Conservation (phyloP, 2,888 invertebrate species). For the Pyrgus malvae region DNA sequence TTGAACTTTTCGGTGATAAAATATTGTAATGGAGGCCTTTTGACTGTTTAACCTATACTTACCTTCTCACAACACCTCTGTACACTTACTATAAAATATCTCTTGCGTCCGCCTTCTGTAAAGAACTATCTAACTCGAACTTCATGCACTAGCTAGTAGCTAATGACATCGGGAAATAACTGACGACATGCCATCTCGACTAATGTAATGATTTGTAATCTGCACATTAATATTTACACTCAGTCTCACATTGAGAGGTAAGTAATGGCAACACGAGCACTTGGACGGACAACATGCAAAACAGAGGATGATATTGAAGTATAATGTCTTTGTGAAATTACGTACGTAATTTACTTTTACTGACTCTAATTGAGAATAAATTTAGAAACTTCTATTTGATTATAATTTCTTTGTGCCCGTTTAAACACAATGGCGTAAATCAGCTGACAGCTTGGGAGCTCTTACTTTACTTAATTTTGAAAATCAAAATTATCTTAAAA, state of each 20-base stretch:
- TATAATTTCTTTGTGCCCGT: too few relatives aligned
- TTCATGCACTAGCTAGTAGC: constrained; percentile 17
- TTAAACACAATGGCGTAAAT: too few relatives aligned
- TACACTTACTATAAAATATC: not conserved
- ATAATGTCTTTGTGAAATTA: constrained; percentile 15
- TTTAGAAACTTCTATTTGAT: too few relatives aligned
- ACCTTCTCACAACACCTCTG: not conserved
- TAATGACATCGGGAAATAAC: constrained; percentile 4
- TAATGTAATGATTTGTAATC: constrained; percentile 9
- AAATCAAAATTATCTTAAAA: too few relatives aligned
- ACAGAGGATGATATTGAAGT: constrained; percentile 3
- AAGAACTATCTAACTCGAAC: constrained; percentile 5
- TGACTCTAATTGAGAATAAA: too few relatives aligned
- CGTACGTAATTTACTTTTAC: too few relatives aligned
- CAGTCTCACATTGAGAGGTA: constrained; percentile 53
- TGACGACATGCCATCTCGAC: constrained; percentile 5
- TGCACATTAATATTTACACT: constrained; percentile 60
- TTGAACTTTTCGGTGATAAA: not conserved
- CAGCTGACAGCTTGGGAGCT: too few relatives aligned
- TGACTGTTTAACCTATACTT: not conserved
- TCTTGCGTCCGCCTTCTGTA: constrained; percentile 3
- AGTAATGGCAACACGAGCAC: constrained; percentile 62
- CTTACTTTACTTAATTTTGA: too few relatives aligned
- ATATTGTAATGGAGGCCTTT: not conserved
- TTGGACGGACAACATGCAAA: constrained; percentile 31